phyloP scores from a whole-genome alignment of 2,888 invertebrate species.

The Drosophila ezoana region DNA sequence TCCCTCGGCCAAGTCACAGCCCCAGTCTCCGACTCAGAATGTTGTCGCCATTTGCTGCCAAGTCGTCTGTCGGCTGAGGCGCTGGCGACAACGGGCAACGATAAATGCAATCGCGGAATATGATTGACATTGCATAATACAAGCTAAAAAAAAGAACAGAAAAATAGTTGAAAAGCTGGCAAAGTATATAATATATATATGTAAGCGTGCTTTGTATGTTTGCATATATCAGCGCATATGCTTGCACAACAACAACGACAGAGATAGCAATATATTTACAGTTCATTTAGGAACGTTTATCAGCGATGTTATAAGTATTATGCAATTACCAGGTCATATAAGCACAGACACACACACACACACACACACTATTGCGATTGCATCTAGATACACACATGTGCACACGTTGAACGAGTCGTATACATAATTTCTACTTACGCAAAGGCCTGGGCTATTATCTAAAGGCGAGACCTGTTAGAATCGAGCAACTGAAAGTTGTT shows the following conservation, averaged over 20 bases:
- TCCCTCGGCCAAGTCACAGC: no score
- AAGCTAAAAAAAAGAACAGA: slow-evolving; percentile 3
- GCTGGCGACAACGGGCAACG: slow-evolving; percentile 43
- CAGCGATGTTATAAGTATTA: slow-evolving; percentile 49
- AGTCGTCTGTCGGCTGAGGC: slow-evolving; percentile 41
- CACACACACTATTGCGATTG: slow-evolving; percentile 19
- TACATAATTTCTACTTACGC: slow-evolving; percentile 58
- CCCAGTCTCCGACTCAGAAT: slow-evolving; percentile 37
- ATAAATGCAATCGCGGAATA: slow-evolving; percentile 64
- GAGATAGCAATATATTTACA: slow-evolving; percentile 46
- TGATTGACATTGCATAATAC: slow-evolving; percentile 75
- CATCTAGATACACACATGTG: slow-evolving; percentile 54
- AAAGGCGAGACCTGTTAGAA: slow-evolving; percentile 30
- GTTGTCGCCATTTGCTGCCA: slow-evolving; percentile 48
- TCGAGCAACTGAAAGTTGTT: slow-evolving; percentile 42
- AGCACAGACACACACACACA: slow-evolving; percentile 5
- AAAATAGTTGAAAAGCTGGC: slow-evolving; percentile 7
- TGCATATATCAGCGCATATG: slow-evolving; percentile 27
- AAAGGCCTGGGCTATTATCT: slow-evolving; percentile 14
- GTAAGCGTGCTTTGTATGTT: slow-evolving; percentile 14
- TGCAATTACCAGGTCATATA: slow-evolving; percentile 54
- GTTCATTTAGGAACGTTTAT: slow-evolving; percentile 66
- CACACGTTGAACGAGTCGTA: slow-evolving; percentile 42
- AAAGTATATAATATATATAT: slow-evolving; percentile 16
- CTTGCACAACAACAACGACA: slow-evolving; percentile 15